These are phyloP conservation scores for Hyla sarda DNA, from an alignment of 2,113 vertebrate genomes.

Conservation along the genomic window DNA sequence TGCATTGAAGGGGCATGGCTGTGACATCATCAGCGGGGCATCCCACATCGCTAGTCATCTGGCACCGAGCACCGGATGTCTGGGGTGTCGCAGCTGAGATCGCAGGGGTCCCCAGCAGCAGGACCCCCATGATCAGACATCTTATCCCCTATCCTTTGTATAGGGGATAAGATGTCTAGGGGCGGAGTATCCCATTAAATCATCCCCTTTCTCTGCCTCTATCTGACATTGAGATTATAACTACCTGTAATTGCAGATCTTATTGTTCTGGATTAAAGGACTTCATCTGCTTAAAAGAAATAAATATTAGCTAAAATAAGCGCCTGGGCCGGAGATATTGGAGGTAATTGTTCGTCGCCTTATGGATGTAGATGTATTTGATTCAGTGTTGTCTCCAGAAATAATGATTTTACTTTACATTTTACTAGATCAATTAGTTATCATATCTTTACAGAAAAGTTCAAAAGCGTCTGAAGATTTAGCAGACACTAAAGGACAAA, in stretches of 20 bases:
- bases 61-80: too few relatives aligned
- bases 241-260: background rate
- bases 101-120: too few relatives aligned
- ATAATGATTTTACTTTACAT: conserved; percentile 44
- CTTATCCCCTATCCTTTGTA: too few relatives aligned
- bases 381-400: conserved; percentile 36
- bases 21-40: too few relatives aligned
- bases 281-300: background rate
- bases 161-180: too few relatives aligned
- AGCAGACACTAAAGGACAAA: conserved; percentile 34
- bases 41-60: too few relatives aligned
- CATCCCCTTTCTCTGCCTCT: background rate
- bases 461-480: conserved; percentile 27
- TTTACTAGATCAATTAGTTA: conserved; percentile 34
- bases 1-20: too few relatives aligned
- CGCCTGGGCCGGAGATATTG: background rate
- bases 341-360: background rate
- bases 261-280: background rate
- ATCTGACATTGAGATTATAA: background rate
- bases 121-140: too few relatives aligned
- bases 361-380: conserved; percentile 11
- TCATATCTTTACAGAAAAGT: conserved; percentile 36
- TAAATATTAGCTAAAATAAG: background rate
- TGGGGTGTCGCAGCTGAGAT: too few relatives aligned
- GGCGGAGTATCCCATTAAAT: too few relatives aligned